Conservation (phyloP, 64 coral and sea anemone genomes). For the Montipora foliosa region DNA sequence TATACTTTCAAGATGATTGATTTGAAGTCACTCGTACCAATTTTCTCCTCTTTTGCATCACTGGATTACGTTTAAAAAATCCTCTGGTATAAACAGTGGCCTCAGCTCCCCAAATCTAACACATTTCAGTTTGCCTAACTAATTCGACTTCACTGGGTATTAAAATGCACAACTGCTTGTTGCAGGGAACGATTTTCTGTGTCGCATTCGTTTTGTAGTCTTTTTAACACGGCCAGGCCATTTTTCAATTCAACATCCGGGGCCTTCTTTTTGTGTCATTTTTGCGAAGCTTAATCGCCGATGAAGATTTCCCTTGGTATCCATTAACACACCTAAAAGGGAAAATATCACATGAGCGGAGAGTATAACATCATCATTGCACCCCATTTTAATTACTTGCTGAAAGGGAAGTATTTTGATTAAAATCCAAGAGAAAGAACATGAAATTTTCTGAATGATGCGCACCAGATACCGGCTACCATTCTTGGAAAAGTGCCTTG, state of each 20-base stretch:
- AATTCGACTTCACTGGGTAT: background rate
- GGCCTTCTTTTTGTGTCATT: constrained; percentile 45
- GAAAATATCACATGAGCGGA: background rate
- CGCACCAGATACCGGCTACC: too few species aligned
- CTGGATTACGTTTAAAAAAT: background rate
- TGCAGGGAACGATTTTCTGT: background rate
- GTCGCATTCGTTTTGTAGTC: background rate
- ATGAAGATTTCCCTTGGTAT: background rate
- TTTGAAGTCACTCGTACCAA: background rate
- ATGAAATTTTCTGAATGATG: too few species aligned
- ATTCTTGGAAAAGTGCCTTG: background rate
- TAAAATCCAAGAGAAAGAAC: background rate
- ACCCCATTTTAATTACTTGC: background rate
- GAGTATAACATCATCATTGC: constrained; percentile 5
- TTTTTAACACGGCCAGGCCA: background rate
- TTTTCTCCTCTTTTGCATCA: background rate
- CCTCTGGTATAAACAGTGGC: background rate
- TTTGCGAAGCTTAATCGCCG: constrained; percentile 20
- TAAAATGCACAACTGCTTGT: too few species aligned
- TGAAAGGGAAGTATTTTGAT: constrained; percentile 13
- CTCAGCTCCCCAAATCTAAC: background rate
- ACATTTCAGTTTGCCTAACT: constrained; percentile 18
- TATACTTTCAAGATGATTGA: constrained; percentile 16
- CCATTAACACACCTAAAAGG: constrained; percentile 46
- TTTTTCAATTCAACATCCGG: constrained; percentile 3